Evolutionary conservation across 2,113 vertebrate species (phyloP).

Genomic region (Orientallactaga bullata): DNA sequence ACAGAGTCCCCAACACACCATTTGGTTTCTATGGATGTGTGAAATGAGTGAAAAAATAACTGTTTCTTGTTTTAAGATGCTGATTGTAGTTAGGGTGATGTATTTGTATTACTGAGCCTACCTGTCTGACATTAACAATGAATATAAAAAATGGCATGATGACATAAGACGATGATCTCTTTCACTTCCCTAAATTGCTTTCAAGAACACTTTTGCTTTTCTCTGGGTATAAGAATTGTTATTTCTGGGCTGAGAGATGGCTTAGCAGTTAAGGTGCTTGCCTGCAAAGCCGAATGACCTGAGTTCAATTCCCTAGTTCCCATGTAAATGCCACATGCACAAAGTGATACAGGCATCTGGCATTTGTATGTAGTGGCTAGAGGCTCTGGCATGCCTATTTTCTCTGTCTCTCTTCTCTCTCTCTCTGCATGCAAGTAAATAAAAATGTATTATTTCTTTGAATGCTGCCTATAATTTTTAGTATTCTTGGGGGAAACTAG

Average conservation of each 20-base stretch:
- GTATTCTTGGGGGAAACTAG: background rate
- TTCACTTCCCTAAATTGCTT: background rate
- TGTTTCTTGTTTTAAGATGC: background rate
- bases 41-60: background rate
- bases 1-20: background rate
- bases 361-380: too few relatives aligned
- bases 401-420: too few relatives aligned
- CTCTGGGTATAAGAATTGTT: background rate
- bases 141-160: background rate
- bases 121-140: background rate
- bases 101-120: background rate
- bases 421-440: too few relatives aligned
- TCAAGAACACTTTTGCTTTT: background rate
- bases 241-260: background rate
- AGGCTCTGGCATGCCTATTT: too few relatives aligned
- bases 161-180: background rate
- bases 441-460: background rate
- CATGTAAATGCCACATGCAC: too few relatives aligned
- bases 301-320: too few relatives aligned
- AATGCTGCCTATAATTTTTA: background rate
- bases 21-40: background rate
- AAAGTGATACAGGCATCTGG: too few relatives aligned
- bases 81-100: too few relatives aligned
- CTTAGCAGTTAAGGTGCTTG: too few relatives aligned
- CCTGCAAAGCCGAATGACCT: too few relatives aligned